Percentiles rank a stretch among this genome's conserved stretches.
Conservation (phyloP, 2,888 invertebrate genomes). For the Azorinus chamasolen region DNA sequence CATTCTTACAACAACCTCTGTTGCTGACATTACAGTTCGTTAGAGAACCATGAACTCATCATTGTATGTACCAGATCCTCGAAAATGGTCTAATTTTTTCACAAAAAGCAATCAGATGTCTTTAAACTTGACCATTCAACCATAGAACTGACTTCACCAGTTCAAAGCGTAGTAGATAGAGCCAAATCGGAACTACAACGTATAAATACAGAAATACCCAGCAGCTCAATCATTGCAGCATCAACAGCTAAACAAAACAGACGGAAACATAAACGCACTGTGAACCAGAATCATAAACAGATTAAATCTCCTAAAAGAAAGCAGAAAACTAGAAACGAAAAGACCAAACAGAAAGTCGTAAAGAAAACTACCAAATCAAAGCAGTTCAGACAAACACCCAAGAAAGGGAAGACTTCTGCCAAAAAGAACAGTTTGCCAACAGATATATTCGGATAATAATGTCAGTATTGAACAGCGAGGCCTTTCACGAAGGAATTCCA, state of each 20-base stretch:
- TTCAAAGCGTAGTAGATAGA: no score
- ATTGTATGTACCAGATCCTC: no score
- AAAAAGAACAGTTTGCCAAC: slow-evolving; percentile 3
- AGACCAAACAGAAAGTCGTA: not conserved
- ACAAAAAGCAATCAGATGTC: no score
- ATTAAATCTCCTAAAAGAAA: not conserved
- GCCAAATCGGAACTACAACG: no score
- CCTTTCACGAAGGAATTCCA: slow-evolving; percentile 22
- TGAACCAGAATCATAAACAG: not conserved
- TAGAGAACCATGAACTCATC: no score
- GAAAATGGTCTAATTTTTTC: no score
- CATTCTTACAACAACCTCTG: no score
- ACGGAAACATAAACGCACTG: not conserved
- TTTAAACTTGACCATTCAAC: no score
- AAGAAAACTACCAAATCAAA: not conserved
- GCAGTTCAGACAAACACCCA: not conserved
- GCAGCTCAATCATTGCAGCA: no score
- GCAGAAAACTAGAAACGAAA: not conserved
- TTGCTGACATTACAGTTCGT: no score
- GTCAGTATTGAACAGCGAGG: slow-evolving; percentile 17
- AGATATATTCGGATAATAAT: slow-evolving; percentile 17
- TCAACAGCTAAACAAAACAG: slow-evolving; percentile 4
- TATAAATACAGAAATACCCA: no score
- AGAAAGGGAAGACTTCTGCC: not conserved
- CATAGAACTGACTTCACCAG: no score